A percentile compares a stretch with the other conserved stretches of the same genome.
These are phyloP conservation scores for Mastomys natalensis DNA, from an alignment of 2,113 vertebrate species.

Conservation along the genomic window DNA sequence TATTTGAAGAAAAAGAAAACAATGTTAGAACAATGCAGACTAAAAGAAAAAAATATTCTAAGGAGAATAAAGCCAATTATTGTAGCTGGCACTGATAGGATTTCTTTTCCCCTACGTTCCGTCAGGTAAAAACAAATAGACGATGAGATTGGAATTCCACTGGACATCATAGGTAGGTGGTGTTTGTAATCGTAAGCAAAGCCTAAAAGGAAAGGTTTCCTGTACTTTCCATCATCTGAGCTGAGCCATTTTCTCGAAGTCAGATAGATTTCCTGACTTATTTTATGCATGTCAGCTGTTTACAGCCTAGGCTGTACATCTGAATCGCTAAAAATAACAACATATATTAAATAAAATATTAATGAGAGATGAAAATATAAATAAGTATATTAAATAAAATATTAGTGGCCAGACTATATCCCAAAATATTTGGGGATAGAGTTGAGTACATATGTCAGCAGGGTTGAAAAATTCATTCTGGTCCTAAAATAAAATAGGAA, in stretches of 20 bases:
- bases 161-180: neutral
- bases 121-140: slow-evolving; percentile 46
- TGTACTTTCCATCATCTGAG: neutral
- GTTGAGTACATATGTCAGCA: slow-evolving; percentile 20
- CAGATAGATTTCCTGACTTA: neutral
- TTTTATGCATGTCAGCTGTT: slow-evolving; percentile 21
- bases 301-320: neutral
- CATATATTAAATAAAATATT: neutral
- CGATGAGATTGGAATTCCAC: neutral
- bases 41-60: neutral
- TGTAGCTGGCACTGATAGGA: neutral
- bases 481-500: slow-evolving; percentile 54
- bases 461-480: slow-evolving; percentile 41
- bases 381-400: neutral
- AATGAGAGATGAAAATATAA: slow-evolving; percentile 16
- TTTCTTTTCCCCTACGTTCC: neutral
- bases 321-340: slow-evolving; percentile 12
- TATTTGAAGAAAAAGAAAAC: slow-evolving; percentile 44
- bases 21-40: neutral
- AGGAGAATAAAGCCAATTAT: slow-evolving; percentile 39
- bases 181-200: slow-evolving; percentile 13
- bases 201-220: neutral
- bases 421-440: slow-evolving; percentile 41
- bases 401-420: neutral
- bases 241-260: neutral